Evolutionary conservation across 2,888 invertebrate genomes (phyloP).

Genomic region (Nyleta sp.): DNA sequence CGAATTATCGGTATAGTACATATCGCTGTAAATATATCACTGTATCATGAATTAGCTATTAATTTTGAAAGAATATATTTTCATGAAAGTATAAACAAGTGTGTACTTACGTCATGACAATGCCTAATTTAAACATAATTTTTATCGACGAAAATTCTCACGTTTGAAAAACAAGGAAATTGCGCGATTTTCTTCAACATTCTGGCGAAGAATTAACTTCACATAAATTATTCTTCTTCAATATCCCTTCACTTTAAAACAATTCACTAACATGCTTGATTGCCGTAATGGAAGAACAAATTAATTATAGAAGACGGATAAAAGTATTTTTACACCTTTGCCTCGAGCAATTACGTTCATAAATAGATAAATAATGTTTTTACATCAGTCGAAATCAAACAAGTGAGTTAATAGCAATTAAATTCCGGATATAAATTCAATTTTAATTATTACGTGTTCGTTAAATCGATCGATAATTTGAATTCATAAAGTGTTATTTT

Average conservation of each 20-base stretch:
- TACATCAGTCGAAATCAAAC: conserved; percentile 38
- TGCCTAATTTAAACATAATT: conserved; percentile 10
- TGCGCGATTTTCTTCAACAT: not conserved
- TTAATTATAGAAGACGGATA: conserved; percentile 18
- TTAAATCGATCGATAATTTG: conserved; percentile 21
- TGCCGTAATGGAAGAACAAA: conserved; percentile 1
- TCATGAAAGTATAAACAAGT: conserved; percentile 35
- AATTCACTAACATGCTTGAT: not conserved
- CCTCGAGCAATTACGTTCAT: conserved; percentile 11
- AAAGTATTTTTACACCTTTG: conserved; percentile 35
- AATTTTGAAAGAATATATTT: conserved; percentile 47
- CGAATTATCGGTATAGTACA: conserved; percentile 9
- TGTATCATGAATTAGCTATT: conserved; percentile 22
- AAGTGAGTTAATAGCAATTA: conserved; percentile 24
- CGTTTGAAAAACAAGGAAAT: not conserved
- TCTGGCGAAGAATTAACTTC: not conserved
- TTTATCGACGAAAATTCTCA: not conserved
- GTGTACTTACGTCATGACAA: conserved; percentile 11
- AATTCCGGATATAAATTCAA: conserved; percentile 6
- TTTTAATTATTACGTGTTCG: conserved; percentile 24
- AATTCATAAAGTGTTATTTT: conserved; percentile 25
- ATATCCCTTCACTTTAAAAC: no score
- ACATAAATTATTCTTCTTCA: no score
- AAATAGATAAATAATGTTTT: conserved; percentile 35
- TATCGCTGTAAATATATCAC: conserved; percentile 44